Percentiles rank a stretch among this genome's conserved stretches.
Conservation (phyloP, 2,113 vertebrate genomes). For the Synchiropus splendidus region DNA sequence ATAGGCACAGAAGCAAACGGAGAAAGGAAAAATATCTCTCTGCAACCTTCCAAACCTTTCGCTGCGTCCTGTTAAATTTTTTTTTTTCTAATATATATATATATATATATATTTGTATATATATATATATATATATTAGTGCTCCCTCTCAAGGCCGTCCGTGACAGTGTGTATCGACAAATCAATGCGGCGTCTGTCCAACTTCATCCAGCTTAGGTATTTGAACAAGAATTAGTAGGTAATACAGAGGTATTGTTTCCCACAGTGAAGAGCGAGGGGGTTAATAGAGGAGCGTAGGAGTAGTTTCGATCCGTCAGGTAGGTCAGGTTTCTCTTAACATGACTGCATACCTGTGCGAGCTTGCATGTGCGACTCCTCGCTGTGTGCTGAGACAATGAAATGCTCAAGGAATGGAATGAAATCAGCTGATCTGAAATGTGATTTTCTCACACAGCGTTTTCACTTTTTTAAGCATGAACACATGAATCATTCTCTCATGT, state of each 20-base stretch:
- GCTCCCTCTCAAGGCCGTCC: constrained; percentile 7
- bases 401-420: constrained; percentile 35
- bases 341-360: constrained; percentile 60
- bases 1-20: constrained; percentile 21
- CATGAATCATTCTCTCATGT: no score
- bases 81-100: no score
- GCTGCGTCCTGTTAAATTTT: constrained; percentile 5
- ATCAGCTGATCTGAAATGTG: no score
- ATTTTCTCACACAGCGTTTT: no score
- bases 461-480: no score
- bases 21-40: constrained; percentile 19
- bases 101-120: no score
- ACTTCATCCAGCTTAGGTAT: constrained; percentile 38
- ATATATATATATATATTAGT: constrained; percentile 8
- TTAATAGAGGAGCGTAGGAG: constrained; percentile 67
- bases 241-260: constrained; percentile 60
- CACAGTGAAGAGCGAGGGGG: constrained; percentile 59
- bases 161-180: constrained; percentile 15
- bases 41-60: constrained; percentile 18
- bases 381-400: constrained; percentile 40
- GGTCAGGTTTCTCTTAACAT: constrained; percentile 73
- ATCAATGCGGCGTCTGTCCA: constrained; percentile 26
- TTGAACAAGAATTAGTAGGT: constrained; percentile 56
- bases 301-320: constrained; percentile 78
- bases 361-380: constrained; percentile 10